Evolutionary conservation across 2,113 vertebrate genomes (phyloP), one percentile per base, ranked within the genome.

Genomic region (Syngnathus scovelli): DNA sequence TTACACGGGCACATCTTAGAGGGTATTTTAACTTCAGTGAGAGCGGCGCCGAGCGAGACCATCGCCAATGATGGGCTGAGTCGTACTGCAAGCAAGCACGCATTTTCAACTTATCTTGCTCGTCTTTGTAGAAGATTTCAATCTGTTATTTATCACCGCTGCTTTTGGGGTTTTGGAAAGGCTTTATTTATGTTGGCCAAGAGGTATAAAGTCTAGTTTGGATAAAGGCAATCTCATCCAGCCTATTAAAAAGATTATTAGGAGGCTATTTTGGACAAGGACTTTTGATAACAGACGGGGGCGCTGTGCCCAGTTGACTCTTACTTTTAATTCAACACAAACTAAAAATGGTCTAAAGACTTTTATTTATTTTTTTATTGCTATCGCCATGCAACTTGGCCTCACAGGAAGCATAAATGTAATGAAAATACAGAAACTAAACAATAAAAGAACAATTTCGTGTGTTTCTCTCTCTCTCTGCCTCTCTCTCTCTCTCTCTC

Each of bases 201-300:
- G 19, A 6, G 27, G 23, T 7, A 7, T 33, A 56, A 56, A 58
- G 55, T 58, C 13, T 16, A 58, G 27, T 15, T 58, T 58, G 5
- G 13, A 33, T 16, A 58, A 16, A 58, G 27, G 27, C 55, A 16
- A 7, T 58, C 5, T 12, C 19, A 60, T 41, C 9, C 12, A 23
- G 48, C 48, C 48, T 49, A 43, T 43, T n/a, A 43, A 41, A 61
- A 41, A 23, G n/a, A 5, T 4, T 56, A 33, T 56, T 56, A 84
- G 78, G 63, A 75, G 7, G 49, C 7, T 23, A 2, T 33, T 15
- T 56, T 56, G 6, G 23, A 58, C 33, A 36, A 58, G 37, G 64
- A 69, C 83, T 74, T 78, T 81, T 19, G 72, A 79, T 79, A 76
- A 81, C 64, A 70, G 64, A 59, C 70, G 76, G 79, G 78, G 72